Evolutionary conservation across 2,113 vertebrate species (phyloP), one percentile per base, ranked within the genome.

Genomic region (Coracopsis vasa): DNA sequence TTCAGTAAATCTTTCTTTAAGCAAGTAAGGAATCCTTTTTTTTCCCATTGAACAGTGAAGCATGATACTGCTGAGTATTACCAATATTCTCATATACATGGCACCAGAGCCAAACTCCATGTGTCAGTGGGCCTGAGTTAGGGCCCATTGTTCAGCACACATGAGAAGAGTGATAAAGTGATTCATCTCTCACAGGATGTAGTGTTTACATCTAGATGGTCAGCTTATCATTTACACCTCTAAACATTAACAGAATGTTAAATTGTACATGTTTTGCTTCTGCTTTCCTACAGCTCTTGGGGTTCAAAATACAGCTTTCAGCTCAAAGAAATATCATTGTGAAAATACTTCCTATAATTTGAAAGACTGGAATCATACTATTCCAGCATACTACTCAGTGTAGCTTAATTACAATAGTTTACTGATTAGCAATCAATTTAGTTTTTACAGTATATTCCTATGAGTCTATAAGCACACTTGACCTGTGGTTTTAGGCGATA

Each of bases 341-440:
- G 64, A 66, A 73, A 95, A 67, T n/a, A 27, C 24, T 66, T 33
- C 44, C 69, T 90, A 75, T 77, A 42, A 85, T 85, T 39, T 60
- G 35, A 75, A 50, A 66, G 50, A 18, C 58, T 48, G 81, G 84
- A 95, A 90, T 50, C 7, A 79, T 74, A 45, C 66, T 42, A 37
- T 73, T 66, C 67, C 60, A 92, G 51, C 35, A 51, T 72, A 92
- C 48, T 78, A 74, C 81, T 86, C 72, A 75, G 9, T 10, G 53
- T 31, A 53, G 47, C 58, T 92, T 71, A 97, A 80, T 21, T 66
- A 70, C 91, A 96, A 82, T 54, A 92, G 67, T 48, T 83, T 27
- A 77, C 64, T 90, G 74, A 95, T 88, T 91, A 90, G 73, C 24
- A 86, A 93, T 65, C 92, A 86, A 47, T 77, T 85, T 80, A 92